Conservation (phyloP, 2,113 vertebrate species). For the Catharus minimus region DNA sequence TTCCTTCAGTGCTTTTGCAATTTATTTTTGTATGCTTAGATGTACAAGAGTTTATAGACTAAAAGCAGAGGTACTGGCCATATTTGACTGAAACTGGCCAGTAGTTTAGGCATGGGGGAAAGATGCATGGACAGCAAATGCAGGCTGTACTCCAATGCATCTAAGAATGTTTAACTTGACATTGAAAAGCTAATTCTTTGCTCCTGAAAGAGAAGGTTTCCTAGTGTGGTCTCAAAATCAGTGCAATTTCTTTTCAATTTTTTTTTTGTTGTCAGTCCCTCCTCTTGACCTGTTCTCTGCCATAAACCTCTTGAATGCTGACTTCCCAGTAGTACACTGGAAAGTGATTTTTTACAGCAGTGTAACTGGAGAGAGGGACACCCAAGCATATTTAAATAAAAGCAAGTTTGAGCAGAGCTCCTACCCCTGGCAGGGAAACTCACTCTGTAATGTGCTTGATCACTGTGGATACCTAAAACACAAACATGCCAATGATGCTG, state of each 20-base stretch:
- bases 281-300: background rate
- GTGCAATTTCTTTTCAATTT: background rate
- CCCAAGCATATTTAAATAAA: background rate
- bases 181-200: background rate
- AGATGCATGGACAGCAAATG: background rate
- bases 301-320: background rate
- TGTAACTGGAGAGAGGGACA: background rate
- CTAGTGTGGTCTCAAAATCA: background rate
- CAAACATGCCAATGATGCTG: background rate
- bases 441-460: rapidly evolving
- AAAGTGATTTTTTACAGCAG: background rate
- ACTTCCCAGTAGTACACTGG: background rate
- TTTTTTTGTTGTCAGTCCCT: background rate
- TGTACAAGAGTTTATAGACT: background rate
- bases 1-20: background rate
- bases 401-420: background rate
- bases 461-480: background rate
- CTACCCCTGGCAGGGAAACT: background rate
- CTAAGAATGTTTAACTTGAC: background rate
- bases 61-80: background rate
- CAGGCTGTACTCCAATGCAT: background rate
- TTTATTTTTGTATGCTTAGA: background rate
- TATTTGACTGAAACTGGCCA: background rate
- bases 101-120: background rate
- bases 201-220: background rate